Conservation (phyloP, 2,888 invertebrate genomes). For the Epinotia brunnichana region DNA sequence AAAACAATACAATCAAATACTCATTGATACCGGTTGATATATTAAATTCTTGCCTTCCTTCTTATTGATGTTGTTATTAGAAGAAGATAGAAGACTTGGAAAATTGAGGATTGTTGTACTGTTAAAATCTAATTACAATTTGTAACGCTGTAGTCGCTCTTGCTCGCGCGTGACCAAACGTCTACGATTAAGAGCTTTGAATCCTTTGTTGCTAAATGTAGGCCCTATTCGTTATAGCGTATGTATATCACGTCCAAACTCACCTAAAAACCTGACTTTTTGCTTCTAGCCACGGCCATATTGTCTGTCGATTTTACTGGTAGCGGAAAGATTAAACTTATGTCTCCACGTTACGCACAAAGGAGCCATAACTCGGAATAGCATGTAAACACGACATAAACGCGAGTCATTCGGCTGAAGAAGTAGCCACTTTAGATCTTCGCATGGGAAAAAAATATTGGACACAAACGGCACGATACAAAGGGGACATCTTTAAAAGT, state of each 20-base stretch:
- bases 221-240: background rate
- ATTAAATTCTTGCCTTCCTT: background rate
- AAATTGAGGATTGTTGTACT: background rate
- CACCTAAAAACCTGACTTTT: background rate
- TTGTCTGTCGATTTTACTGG: background rate
- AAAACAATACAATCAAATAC: conserved; percentile 5
- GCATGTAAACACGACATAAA: conserved; percentile 19
- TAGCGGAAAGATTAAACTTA: background rate
- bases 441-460: background rate
- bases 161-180: background rate
- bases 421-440: background rate
- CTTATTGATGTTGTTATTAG: no score
- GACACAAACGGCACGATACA: background rate
- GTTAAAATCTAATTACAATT: background rate
- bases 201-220: background rate
- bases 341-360: background rate
- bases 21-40: background rate
- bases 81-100: background rate
- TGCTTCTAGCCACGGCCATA: background rate
- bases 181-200: background rate
- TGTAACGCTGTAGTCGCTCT: background rate
- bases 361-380: conserved; percentile 8
- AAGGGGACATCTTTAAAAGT: background rate
- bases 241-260: no score
- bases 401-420: background rate